Evolutionary conservation across 2,113 vertebrate genomes (phyloP), one percentile per base, ranked within the genome.

Genomic region (Callochromis pleurospilus): DNA sequence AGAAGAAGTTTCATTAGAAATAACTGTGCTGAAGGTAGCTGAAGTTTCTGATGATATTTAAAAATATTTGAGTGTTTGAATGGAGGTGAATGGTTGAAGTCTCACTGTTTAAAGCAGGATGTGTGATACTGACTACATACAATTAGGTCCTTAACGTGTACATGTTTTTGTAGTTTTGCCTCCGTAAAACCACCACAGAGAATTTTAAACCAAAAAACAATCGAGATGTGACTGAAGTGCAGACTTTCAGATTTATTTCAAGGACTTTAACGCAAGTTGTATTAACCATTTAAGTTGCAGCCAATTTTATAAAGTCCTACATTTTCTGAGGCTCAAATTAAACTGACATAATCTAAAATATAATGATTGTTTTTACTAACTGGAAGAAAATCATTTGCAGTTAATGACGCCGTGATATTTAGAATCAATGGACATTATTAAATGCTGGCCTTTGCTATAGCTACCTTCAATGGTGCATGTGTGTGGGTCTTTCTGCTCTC

Each of bases 361-460:
- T 21, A 40, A 68, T 40, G 36, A 68, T 14, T 9, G 36, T 68
- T 68, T 68, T 68, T 24, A 0, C 33, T 24, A 68, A 40, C 5
- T 40, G 19, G 36, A 68, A 13, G 36, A 68, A 68, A 68, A 0
- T 70, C n/a, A 14, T 70, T 70, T 70, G 65, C 12, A 42, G 3
- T 42, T 24, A 42, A 42, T 70, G 2, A 6, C 0, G 5, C n/a
- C 2, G 2, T 0, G 38, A 70, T 24, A 24, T 70, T 42, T 42
- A 70, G 12, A 70, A 42, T n/a, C 38, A 42, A 26, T 3, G 3
- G 38, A 70, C 7, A 42, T 70, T 21, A 10, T 15, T 3, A 42
- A 70, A 26, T 26, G 38, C 7, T 70, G 65, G 38, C 38, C 65
- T 42, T 70, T 70, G n/a, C 65, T 24, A 24, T 21, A 42, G 65